These are phyloP conservation scores for Catotricha subobsoleta DNA, from an alignment of 2,888 invertebrate genomes.

Conservation along the genomic window DNA sequence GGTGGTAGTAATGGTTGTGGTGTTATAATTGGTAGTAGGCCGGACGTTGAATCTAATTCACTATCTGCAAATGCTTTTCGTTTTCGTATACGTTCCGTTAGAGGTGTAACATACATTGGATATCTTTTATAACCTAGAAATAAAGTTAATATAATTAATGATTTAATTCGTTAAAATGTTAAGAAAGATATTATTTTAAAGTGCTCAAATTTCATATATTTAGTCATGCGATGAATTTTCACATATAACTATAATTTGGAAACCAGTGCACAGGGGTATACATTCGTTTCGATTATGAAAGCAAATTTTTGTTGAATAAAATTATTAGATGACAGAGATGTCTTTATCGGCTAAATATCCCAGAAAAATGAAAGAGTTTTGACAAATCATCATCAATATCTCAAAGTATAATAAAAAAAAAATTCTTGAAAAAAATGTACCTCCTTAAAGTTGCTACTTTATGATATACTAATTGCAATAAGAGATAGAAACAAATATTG, in stretches of 20 bases:
- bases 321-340: too few relatives aligned
- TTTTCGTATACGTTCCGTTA: slow-evolving; percentile 30
- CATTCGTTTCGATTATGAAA: background rate
- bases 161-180: background rate
- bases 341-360: too few relatives aligned
- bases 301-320: background rate
- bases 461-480: too few relatives aligned
- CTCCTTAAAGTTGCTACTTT: too few relatives aligned
- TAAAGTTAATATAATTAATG: slow-evolving; percentile 11
- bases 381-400: too few relatives aligned
- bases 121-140: slow-evolving; percentile 16
- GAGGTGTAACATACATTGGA: slow-evolving; percentile 23
- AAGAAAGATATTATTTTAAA: background rate
- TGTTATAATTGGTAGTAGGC: slow-evolving; percentile 16
- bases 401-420: too few relatives aligned
- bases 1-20: slow-evolving; percentile 10
- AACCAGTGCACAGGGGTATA: background rate
- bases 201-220: background rate
- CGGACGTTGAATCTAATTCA: slow-evolving; percentile 27
- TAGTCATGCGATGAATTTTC: background rate
- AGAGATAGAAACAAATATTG: too few relatives aligned
- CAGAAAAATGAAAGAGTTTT: too few relatives aligned
- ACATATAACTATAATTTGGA: background rate
- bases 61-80: slow-evolving; percentile 32
- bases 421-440: too few relatives aligned